Conservation (phyloP, 2,113 vertebrate genomes). For the Hippocampus barbouri region DNA sequence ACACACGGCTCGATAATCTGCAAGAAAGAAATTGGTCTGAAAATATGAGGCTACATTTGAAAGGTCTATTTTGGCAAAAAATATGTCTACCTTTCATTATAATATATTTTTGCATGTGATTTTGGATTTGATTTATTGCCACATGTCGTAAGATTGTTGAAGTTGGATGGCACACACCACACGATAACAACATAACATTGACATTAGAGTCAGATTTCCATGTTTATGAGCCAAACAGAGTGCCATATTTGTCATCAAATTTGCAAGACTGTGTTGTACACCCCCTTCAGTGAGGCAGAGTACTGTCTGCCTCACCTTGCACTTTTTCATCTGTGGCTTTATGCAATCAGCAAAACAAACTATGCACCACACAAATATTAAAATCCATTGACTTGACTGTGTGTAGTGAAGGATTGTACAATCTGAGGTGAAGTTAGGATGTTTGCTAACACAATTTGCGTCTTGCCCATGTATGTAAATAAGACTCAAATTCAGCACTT, state of each 20-base stretch:
- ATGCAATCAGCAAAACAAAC: too few relatives aligned
- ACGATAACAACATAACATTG: too few relatives aligned
- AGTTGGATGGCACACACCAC: background rate
- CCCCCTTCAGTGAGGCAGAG: background rate
- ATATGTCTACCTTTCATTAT: background rate
- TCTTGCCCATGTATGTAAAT: too few relatives aligned
- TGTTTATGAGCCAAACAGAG: background rate
- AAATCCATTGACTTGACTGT: too few relatives aligned
- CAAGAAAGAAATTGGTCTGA: background rate
- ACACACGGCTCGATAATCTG: slow-evolving; percentile 4
- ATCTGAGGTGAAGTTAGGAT: too few relatives aligned
- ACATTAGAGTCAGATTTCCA: too few relatives aligned
- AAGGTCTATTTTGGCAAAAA: background rate
- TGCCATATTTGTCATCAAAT: background rate
- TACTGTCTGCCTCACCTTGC: background rate
- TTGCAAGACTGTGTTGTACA: background rate
- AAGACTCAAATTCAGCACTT: too few relatives aligned
- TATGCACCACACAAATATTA: too few relatives aligned
- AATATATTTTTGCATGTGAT: background rate
- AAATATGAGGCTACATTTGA: background rate
- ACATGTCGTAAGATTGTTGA: background rate
- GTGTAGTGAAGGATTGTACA: too few relatives aligned
- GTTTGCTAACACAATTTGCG: too few relatives aligned
- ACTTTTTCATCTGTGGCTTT: background rate
- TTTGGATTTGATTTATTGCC: background rate